Percentiles rank a stretch among this genome's conserved stretches.
Evolutionary conservation across 2,113 vertebrate species (phyloP).

Genomic region (Tiliqua scincoides): DNA sequence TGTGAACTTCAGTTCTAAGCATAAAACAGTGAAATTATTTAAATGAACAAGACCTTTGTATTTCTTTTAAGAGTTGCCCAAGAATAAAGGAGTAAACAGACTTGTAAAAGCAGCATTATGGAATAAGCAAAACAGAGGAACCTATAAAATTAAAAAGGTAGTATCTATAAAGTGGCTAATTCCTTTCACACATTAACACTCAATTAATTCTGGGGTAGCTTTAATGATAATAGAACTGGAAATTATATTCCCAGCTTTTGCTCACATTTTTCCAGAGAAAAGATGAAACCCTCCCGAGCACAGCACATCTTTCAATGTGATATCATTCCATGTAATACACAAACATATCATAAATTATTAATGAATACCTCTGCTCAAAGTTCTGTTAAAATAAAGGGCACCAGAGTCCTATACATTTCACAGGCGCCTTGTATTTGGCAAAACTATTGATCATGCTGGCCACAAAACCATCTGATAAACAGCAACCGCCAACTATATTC

Average conservation of each 20-base stretch:
- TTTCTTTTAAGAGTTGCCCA: slow-evolving; percentile 31
- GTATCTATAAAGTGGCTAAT: slow-evolving; percentile 35
- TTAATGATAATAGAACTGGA: slow-evolving; percentile 42
- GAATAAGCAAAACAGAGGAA: slow-evolving; percentile 27
- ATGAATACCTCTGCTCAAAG: slow-evolving; percentile 59
- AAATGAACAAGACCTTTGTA: slow-evolving; percentile 1
- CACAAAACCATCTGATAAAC: slow-evolving; percentile 55
- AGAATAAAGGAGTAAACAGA: background rate
- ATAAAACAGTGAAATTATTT: slow-evolving; percentile 39
- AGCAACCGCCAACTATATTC: slow-evolving; percentile 51
- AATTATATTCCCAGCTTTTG: slow-evolving; percentile 39
- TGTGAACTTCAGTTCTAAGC: slow-evolving; percentile 11
- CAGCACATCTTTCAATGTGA: slow-evolving; percentile 47
- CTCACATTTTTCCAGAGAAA: slow-evolving; percentile 39
- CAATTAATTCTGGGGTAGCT: slow-evolving; percentile 11
- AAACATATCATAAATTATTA: slow-evolving; percentile 59
- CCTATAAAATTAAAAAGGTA: slow-evolving; percentile 34
- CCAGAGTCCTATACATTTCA: slow-evolving; percentile 62
- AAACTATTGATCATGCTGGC: slow-evolving; percentile 54
- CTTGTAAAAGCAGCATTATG: slow-evolving; percentile 5
- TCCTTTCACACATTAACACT: slow-evolving; percentile 34
- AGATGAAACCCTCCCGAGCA: slow-evolving; percentile 21
- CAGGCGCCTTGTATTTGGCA: slow-evolving; percentile 59
- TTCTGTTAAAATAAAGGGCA: slow-evolving; percentile 52
- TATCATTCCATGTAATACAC: slow-evolving; percentile 48